A percentile compares a stretch with the other conserved stretches of the same genome.
Conservation (phyloP, 1,140 invertebrate genomes). For the Caerostris darwini region DNA sequence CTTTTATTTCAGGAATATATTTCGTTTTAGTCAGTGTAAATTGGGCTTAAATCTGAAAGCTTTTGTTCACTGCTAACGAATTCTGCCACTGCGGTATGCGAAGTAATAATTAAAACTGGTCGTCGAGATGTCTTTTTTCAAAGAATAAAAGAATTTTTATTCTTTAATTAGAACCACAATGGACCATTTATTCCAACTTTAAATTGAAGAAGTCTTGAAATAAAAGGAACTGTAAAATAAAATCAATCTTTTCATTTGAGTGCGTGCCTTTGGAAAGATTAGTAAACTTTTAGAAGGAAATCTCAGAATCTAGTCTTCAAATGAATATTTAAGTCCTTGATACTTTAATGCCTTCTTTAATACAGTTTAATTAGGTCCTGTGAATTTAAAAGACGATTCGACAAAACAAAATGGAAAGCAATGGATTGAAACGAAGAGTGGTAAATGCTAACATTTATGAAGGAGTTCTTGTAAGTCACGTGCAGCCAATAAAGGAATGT, state of each 20-base stretch:
- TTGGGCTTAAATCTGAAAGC: neutral
- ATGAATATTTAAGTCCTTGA: constrained; percentile 46
- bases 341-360: constrained; percentile 12
- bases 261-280: neutral
- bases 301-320: constrained; percentile 1
- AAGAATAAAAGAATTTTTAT: constrained; percentile 51
- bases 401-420: neutral
- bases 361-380: constrained; percentile 4
- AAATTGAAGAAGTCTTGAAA: constrained; percentile 5
- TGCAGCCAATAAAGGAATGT: neutral
- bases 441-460: neutral
- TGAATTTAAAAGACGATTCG: neutral
- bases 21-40: neutral
- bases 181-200: neutral
- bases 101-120: constrained; percentile 33
- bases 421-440: neutral
- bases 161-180: constrained; percentile 41
- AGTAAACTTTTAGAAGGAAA: constrained; percentile 11
- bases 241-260: constrained; percentile 16
- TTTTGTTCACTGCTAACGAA: neutral
- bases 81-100: neutral
- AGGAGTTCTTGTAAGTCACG: neutral
- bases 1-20: neutral
- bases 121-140: neutral
- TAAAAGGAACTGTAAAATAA: constrained; percentile 28